Conservation (phyloP, 1,140 invertebrate species). For the Alviniconcha marisindica region DNA sequence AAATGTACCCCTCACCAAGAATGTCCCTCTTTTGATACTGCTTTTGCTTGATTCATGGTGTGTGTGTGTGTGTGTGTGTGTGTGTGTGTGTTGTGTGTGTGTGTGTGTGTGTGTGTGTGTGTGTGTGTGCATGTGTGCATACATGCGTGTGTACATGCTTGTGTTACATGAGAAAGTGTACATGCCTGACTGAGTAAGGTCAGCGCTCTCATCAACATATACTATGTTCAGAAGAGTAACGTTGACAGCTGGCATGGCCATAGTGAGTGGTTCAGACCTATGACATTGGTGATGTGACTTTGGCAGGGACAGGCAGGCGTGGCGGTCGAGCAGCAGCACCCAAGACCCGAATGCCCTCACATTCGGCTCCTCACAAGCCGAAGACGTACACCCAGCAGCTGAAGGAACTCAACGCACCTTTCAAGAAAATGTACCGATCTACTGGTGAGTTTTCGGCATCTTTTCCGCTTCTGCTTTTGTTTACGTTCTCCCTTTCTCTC, state of each 20-base stretch:
- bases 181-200: too few species aligned
- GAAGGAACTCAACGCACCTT: constrained; percentile 61
- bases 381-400: constrained; percentile 70
- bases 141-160: too few species aligned
- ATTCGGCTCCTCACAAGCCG: constrained; percentile 64
- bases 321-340: not conserved
- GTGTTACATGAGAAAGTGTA: too few species aligned
- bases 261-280: too few species aligned
- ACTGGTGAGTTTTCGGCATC: constrained; percentile 9
- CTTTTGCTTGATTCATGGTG: not conserved
- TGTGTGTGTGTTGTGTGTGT: not conserved
- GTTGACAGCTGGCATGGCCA: too few species aligned
- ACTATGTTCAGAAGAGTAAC: too few species aligned
- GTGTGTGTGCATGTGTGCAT: too few species aligned
- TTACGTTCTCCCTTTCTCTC: too few species aligned
- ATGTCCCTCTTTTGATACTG: not conserved
- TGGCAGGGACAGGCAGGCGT: not conserved
- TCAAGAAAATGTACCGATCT: constrained; percentile 34
- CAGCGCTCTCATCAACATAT: too few species aligned
- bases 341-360: constrained; percentile 48
- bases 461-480: too few species aligned
- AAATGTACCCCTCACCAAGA: not conserved
- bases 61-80: not conserved
- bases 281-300: too few species aligned
- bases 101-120: not conserved